A percentile compares a stretch with the other conserved stretches of the same genome.
phyloP scores from a whole-genome alignment of 2,888 invertebrate genomes.

The Pedicia rivosa region DNA sequence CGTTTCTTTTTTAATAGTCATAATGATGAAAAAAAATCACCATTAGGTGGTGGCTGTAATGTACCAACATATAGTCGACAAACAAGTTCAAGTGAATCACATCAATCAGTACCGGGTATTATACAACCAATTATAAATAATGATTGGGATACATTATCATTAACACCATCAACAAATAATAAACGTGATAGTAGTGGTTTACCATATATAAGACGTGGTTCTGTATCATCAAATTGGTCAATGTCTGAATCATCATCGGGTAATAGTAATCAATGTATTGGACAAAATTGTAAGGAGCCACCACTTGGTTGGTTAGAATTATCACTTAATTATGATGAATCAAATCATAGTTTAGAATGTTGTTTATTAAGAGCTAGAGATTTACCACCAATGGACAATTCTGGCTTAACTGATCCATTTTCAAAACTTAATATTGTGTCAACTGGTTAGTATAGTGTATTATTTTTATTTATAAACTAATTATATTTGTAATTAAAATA shows the following conservation, averaged over 20 bases:
- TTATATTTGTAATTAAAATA: too few species aligned
- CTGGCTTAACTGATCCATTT: conserved; percentile 79
- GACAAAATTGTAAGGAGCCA: conserved; percentile 23
- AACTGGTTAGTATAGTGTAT: conserved; percentile 17
- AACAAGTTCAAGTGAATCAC: conserved; percentile 23
- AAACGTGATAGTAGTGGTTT: not conserved
- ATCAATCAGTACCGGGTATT: not conserved
- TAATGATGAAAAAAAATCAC: conserved; percentile 3
- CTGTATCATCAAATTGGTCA: conserved; percentile 29
- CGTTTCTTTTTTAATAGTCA: conserved; percentile 2
- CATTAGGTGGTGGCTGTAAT: too few species aligned
- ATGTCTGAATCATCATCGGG: conserved; percentile 26
- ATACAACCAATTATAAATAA: conserved; percentile 5
- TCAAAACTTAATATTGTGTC: conserved; percentile 66
- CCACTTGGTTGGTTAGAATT: conserved; percentile 52
- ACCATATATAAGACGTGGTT: conserved; percentile 20
- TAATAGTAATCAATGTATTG: conserved; percentile 12
- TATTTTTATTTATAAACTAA: too few species aligned
- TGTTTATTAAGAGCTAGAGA: conserved; percentile 65
- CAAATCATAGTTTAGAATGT: conserved; percentile 61
- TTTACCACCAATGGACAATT: conserved; percentile 52
- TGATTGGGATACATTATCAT: conserved; percentile 26
- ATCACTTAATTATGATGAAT: conserved; percentile 61
- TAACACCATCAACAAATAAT: conserved; percentile 11
- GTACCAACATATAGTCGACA: conserved; percentile 18